Conservation (phyloP, 2,888 invertebrate genomes). For the Agrotis puta region DNA sequence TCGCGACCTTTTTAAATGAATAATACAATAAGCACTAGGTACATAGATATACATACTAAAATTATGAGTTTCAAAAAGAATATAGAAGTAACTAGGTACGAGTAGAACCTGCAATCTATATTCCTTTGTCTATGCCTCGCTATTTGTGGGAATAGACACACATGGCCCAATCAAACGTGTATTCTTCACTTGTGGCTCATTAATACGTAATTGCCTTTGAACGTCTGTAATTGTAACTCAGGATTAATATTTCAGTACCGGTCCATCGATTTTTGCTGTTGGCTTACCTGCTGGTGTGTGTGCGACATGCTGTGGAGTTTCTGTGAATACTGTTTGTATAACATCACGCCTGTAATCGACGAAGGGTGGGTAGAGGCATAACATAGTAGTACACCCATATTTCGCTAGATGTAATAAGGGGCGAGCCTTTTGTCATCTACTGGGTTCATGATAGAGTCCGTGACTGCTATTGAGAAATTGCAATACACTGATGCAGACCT, state of each 20-base stretch:
- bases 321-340: background rate
- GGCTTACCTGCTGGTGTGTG: background rate
- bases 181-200: conserved; percentile 52
- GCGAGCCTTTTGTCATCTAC: too few species aligned
- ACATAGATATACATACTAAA: conserved; percentile 10
- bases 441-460: too few species aligned
- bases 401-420: too few species aligned
- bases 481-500: too few species aligned
- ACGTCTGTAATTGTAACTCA: conserved; percentile 34
- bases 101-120: conserved; percentile 31
- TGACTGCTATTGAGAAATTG: too few species aligned
- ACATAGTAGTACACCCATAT: too few species aligned
- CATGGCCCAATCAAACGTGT: conserved; percentile 54
- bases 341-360: too few species aligned
- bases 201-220: conserved; percentile 52
- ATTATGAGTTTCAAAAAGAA: conserved; percentile 9
- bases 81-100: conserved; percentile 19
- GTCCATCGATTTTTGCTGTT: conserved; percentile 38
- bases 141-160: conserved; percentile 61
- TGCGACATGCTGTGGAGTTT: background rate
- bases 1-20: background rate
- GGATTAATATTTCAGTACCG: conserved; percentile 44
- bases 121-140: conserved; percentile 46
- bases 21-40: conserved; percentile 16
- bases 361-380: too few species aligned